Percentiles rank a stretch among this genome's conserved stretches.
These are phyloP conservation scores for Thalassoma bifasciatum DNA, from an alignment of 2,113 vertebrate genomes.

Conservation along the genomic window DNA sequence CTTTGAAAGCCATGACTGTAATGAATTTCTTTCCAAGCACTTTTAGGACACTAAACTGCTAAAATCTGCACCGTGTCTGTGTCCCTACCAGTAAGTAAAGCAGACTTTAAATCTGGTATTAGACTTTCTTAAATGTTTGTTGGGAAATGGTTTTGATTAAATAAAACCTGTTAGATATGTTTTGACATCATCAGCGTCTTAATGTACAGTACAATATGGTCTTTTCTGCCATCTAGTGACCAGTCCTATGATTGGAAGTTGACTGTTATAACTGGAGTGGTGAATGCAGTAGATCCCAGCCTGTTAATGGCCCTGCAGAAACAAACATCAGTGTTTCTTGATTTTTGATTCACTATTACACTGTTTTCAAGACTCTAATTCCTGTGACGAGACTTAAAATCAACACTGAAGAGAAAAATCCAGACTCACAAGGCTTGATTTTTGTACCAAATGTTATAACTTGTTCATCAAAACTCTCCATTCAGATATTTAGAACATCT, in stretches of 20 bases:
- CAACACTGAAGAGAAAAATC: not conserved
- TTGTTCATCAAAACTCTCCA: not conserved
- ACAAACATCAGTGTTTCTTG: not conserved
- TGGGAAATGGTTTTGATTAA: not conserved
- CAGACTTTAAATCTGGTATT: slow-evolving; percentile 81
- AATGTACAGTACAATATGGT: slow-evolving; percentile 26
- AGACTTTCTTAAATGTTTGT: not conserved
- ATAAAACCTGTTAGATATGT: not conserved
- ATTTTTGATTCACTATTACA: not conserved
- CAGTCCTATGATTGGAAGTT: slow-evolving; percentile 30
- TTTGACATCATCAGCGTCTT: not conserved
- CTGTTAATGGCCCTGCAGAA: not conserved
- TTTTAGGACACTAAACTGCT: slow-evolving; percentile 69
- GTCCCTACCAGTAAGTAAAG: slow-evolving; percentile 76
- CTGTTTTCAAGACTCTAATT: not conserved
- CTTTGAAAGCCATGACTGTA: slow-evolving; percentile 85
- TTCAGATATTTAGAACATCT: slow-evolving; percentile 3
- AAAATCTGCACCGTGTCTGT: slow-evolving; percentile 84
- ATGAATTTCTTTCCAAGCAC: slow-evolving; percentile 79
- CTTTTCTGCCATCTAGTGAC: slow-evolving; percentile 74
- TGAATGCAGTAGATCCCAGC: not conserved
- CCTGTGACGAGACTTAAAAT: not conserved
- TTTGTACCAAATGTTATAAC: not conserved
- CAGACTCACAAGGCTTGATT: not conserved
- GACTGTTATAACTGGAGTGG: not conserved